phyloP scores from a whole-genome alignment of 2,888 invertebrate genomes.

The Colostygia pectinataria region DNA sequence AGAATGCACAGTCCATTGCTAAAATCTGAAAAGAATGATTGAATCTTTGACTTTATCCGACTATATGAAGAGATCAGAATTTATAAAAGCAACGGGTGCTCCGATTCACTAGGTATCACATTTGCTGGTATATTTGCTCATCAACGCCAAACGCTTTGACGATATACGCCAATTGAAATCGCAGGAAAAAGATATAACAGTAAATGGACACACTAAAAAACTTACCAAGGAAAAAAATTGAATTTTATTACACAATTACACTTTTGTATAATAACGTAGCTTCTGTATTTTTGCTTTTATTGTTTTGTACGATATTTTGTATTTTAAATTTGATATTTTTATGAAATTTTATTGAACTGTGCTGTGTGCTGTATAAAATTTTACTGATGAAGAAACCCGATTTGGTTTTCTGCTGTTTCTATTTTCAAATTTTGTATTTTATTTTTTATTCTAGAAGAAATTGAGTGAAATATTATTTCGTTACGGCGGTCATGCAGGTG shows the following conservation, averaged over 20 bases:
- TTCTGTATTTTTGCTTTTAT: not conserved
- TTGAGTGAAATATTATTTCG: no score
- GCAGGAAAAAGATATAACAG: no score
- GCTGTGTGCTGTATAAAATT: slow-evolving; percentile 22
- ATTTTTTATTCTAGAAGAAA: not conserved
- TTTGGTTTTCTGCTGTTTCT: not conserved
- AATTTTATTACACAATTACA: not conserved
- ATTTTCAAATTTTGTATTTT: slow-evolving; percentile 1
- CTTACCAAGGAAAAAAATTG: not conserved
- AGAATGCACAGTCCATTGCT: slow-evolving; percentile 65
- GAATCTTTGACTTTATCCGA: no score
- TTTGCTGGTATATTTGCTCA: no score
- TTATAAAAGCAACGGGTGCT: no score
- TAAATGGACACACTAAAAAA: no score
- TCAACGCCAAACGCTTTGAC: no score
- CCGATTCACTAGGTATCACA: no score
- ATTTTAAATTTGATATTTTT: slow-evolving; percentile 18
- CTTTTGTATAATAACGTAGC: not conserved
- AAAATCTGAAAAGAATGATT: slow-evolving; percentile 11
- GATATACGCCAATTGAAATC: no score
- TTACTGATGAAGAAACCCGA: slow-evolving; percentile 18
- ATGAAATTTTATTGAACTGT: slow-evolving; percentile 21
- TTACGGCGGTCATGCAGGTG: no score
- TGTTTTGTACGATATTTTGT: slow-evolving; percentile 10
- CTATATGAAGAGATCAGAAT: no score